Conservation (phyloP, 37 sponge, comb jelly and placozoan species). For the Bolinopsis microptera region DNA sequence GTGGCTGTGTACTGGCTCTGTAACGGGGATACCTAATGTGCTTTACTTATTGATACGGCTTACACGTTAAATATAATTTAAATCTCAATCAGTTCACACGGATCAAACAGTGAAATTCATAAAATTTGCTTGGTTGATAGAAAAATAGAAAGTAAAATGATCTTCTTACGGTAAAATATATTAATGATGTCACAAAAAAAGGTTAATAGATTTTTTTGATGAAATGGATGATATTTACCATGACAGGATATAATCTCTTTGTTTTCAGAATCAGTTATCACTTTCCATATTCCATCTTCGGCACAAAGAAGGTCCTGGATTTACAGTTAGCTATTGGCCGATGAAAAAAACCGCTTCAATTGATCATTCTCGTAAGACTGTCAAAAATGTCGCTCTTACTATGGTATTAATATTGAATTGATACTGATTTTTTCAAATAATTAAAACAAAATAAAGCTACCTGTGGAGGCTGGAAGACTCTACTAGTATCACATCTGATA, state of each 20-base stretch:
- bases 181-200: too few species aligned
- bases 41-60: too few species aligned
- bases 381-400: neutral
- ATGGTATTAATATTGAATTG: neutral
- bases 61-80: too few species aligned
- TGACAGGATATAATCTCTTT: neutral
- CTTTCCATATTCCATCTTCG: neutral
- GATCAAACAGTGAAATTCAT: too few species aligned
- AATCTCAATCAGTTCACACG: too few species aligned
- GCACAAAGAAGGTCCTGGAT: neutral
- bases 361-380: too few species aligned
- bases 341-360: neutral
- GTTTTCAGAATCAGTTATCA: neutral
- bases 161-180: too few species aligned
- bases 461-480: slow-evolving; percentile 8
- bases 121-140: too few species aligned
- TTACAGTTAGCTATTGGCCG: neutral
- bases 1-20: neutral
- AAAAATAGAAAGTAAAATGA: too few species aligned
- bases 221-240: neutral
- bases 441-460: too few species aligned
- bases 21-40: neutral
- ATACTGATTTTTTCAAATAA: too few species aligned
- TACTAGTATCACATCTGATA: slow-evolving; percentile 23
- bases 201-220: too few species aligned